Conservation (phyloP, 2,888 invertebrate genomes). For the Podabrus alpinus region DNA sequence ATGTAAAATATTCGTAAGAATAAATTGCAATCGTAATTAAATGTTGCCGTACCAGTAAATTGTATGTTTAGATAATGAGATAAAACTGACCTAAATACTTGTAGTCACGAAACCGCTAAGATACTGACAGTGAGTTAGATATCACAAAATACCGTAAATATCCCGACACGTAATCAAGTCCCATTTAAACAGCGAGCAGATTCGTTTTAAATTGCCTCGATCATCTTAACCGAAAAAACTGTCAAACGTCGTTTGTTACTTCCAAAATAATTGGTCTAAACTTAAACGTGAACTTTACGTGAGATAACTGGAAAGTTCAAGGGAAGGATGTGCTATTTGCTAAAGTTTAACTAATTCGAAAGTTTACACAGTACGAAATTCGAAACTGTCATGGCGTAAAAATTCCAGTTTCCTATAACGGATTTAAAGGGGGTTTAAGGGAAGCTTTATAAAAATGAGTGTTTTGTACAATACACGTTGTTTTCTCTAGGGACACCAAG, state of each 20-base stretch:
- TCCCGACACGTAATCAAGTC: neutral
- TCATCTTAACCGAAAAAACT: neutral
- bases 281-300: neutral
- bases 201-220: neutral
- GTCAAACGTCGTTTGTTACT: neutral
- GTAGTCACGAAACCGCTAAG: neutral
- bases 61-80: neutral
- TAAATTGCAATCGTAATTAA: neutral
- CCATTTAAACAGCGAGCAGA: neutral
- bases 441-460: neutral
- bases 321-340: neutral
- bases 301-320: neutral
- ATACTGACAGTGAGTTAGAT: neutral
- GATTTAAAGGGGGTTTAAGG: neutral
- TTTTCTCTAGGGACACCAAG: neutral
- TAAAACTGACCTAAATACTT: neutral
- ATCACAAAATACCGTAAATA: neutral
- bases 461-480: neutral
- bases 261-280: neutral
- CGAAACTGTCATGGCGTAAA: neutral
- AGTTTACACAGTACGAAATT: neutral
- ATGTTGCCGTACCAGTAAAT: neutral
- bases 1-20: neutral
- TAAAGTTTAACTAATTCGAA: neutral
- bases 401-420: neutral